A percentile compares a stretch with the other conserved stretches of the same genome.
Conservation (phyloP, 2,797 vertebrate species). For the Lacerta agilis region DNA sequence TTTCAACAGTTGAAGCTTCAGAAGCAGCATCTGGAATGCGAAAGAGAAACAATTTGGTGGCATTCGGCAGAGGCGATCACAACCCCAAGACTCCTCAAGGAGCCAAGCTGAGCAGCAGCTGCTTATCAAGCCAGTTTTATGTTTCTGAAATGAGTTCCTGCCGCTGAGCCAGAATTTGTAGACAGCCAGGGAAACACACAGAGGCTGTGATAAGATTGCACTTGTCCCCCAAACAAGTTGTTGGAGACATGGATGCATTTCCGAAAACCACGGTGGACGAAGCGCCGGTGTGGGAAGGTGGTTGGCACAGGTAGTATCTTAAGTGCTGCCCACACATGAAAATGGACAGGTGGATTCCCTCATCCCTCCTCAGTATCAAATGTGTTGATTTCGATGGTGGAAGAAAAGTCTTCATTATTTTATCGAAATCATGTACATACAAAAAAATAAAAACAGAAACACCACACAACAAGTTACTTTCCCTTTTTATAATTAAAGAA, state of each 20-base stretch:
- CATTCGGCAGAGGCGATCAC: constrained; percentile 36
- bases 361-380: neutral
- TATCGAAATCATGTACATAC: neutral
- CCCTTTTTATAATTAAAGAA: neutral
- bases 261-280: neutral
- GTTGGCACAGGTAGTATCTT: no score
- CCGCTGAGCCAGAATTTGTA: constrained; percentile 74
- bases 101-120: constrained; percentile 70
- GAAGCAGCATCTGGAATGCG: constrained; percentile 64
- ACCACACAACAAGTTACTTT: neutral
- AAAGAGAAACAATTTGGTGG: constrained; percentile 38
- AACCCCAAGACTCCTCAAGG: constrained; percentile 64
- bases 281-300: neutral
- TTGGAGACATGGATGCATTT: constrained; percentile 23
- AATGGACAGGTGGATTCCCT: neutral
- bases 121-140: constrained; percentile 77
- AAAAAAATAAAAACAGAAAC: neutral
- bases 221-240: constrained; percentile 66
- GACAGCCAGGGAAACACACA: constrained; percentile 44
- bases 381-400: neutral
- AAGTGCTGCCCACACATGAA: neutral
- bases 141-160: constrained; percentile 77
- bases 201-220: constrained; percentile 49
- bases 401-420: neutral
- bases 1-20: constrained; percentile 21